Evolutionary conservation across 1,140 invertebrate genomes (phyloP), one percentile per base, ranked within the genome.

Genomic region (Choristoneura fumiferana): DNA sequence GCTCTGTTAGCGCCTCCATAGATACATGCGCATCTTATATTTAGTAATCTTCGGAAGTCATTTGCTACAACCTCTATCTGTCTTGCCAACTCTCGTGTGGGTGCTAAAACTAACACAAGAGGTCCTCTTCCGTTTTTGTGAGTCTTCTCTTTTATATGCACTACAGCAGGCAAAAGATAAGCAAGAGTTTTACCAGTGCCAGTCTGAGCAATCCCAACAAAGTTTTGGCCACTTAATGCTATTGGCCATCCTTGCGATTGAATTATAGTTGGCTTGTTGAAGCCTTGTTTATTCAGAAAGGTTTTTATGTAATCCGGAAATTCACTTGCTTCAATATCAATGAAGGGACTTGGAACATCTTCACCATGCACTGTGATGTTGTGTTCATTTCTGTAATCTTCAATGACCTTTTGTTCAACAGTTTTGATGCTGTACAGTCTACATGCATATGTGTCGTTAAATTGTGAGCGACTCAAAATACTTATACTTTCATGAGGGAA

Each of bases 191-290:
- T 98, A 18, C 96, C 96, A 37, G 96, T 97, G 37, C 96, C 96
- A 13, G 97, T 98, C 70, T 97, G 96, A 39, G 98, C 98, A 71
- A 99, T 98, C 53, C 97, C 97, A 29, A 98, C 96, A 92, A 98
- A 93, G 88, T 99, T 97, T 65, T 95, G 91, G 12, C 97, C 97
- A 81, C 93, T 95, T 29, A 98, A 84, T 57, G 97, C 97, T 69
- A 98, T 95, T 1, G 97, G 97, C 96, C 96, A 97, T 12, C 94
- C 95, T 89, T 96, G 95, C 6, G 95, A 92, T 84, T 97, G 96
- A 70, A 97, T 98, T 1, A 96, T 91, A 52, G 97, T 98, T 5
- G 97, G 97, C 69, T 93, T 92, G 65, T 92, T 92, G 83, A 97
- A 97, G 18, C 93, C 94, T 82, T 93, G 92, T 56, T 95, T 94